Percentiles rank a stretch among this genome's conserved stretches.
These are phyloP conservation scores for Microctenopoma stevenorrisi DNA, from an alignment of 2,797 vertebrate species.

Conservation along the genomic window DNA sequence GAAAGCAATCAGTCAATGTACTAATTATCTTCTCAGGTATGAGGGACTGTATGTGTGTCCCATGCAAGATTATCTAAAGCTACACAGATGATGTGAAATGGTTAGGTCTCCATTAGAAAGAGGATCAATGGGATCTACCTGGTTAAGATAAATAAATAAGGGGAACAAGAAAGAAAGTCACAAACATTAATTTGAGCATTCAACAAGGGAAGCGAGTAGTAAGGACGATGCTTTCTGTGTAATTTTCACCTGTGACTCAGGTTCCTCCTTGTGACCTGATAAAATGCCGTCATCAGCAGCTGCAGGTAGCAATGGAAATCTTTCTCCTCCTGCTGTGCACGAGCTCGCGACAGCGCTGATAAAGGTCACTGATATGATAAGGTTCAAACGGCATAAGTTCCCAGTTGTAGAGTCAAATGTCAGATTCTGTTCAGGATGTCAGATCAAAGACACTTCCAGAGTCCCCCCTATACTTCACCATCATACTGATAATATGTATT, in stretches of 20 bases:
- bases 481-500: background rate
- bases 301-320: background rate
- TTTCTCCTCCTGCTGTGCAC: background rate
- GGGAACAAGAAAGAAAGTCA: too few species aligned
- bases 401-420: background rate
- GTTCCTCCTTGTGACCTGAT: accelerated
- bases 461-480: accelerated
- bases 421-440: slow-evolving; percentile 3
- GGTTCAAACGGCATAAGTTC: slow-evolving; percentile 5
- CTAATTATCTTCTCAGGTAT: too few species aligned
- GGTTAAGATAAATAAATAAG: too few species aligned
- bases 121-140: too few species aligned
- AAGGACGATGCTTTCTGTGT: background rate
- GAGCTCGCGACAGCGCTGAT: background rate
- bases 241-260: background rate
- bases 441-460: background rate
- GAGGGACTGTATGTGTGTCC: too few species aligned
- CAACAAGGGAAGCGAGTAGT: background rate
- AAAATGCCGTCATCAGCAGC: background rate
- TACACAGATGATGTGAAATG: too few species aligned
- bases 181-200: too few species aligned
- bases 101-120: too few species aligned
- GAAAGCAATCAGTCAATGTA: too few species aligned
- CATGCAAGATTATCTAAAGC: too few species aligned
- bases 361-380: background rate